Conservation (phyloP, 1,140 invertebrate species). For the Delia radicum region DNA sequence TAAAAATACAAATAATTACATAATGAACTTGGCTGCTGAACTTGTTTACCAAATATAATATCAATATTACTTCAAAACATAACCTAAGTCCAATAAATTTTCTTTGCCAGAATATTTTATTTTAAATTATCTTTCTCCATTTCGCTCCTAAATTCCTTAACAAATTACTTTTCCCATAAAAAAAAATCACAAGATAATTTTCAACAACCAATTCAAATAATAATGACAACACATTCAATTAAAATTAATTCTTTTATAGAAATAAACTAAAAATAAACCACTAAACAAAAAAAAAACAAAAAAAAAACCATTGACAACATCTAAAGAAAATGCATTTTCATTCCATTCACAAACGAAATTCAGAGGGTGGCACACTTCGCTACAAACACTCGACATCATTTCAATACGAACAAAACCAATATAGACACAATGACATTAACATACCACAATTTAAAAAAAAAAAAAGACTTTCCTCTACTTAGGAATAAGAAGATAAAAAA, state of each 20-base stretch:
- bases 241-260: not conserved
- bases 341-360: not conserved
- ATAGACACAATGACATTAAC: not conserved
- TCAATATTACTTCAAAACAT: too few species aligned
- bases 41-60: too few species aligned
- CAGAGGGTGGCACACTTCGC: not conserved
- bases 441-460: not conserved
- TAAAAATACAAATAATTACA: too few species aligned
- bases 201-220: not conserved
- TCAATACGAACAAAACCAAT: not conserved
- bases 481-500: not conserved
- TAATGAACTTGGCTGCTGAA: too few species aligned
- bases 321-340: too few species aligned
- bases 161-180: conserved; percentile 1
- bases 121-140: too few species aligned
- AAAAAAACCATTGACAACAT: too few species aligned
- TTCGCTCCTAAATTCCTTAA: not conserved
- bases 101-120: too few species aligned
- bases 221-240: not conserved
- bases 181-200: not conserved
- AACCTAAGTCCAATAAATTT: too few species aligned
- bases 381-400: not conserved
- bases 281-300: too few species aligned
- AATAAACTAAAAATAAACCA: not conserved
- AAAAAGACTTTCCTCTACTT: not conserved